Conservation (phyloP, 2,888 invertebrate genomes). For the Temnothorax ravouxi region DNA sequence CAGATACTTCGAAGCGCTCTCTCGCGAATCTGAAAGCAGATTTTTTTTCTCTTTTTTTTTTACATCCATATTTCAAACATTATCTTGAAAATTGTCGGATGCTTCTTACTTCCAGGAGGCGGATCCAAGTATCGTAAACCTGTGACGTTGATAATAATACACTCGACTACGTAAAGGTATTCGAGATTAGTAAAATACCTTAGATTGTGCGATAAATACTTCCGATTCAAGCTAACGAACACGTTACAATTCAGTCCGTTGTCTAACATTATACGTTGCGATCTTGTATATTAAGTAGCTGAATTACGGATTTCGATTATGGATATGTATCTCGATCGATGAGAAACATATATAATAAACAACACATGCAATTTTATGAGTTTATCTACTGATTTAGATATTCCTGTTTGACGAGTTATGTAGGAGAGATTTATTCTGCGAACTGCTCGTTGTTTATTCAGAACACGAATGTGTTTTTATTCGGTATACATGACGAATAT, state of each 20-base stretch:
- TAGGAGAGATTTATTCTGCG: background rate
- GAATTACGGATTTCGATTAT: constrained; percentile 38
- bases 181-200: constrained; percentile 25
- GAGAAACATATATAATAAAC: constrained; percentile 43
- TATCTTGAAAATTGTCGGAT: constrained; percentile 7
- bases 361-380: constrained; percentile 41
- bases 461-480: background rate
- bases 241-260: constrained; percentile 23
- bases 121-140: constrained; percentile 18
- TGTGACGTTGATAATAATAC: constrained; percentile 39
- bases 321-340: constrained; percentile 46
- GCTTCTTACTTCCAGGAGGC: background rate
- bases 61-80: constrained; percentile 16
- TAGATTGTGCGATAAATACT: constrained; percentile 42
- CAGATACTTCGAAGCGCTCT: constrained; percentile 33
- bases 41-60: background rate
- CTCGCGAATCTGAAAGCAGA: background rate
- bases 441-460: background rate
- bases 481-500: background rate
- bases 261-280: constrained; percentile 29
- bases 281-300: constrained; percentile 35
- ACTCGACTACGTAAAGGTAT: constrained; percentile 19
- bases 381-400: constrained; percentile 25
- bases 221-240: constrained; percentile 25
- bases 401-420: background rate